Base-by-base conservation (phyloP, 2,888 invertebrate species). In the Drosophila yooni region DNA sequence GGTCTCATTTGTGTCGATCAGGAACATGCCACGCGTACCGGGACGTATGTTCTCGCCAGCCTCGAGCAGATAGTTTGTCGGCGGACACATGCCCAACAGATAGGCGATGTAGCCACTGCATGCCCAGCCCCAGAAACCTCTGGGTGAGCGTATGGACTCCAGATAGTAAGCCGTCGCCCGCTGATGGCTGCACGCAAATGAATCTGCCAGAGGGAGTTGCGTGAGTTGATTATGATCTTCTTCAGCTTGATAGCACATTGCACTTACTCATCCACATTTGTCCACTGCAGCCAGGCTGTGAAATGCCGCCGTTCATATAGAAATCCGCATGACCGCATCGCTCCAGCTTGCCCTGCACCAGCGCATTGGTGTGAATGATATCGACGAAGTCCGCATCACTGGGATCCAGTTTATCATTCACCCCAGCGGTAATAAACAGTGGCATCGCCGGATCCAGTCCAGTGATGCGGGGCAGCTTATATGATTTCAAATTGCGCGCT, bases 401-500 rank as follows among this genome's bases (percentile, higher is more conserved):
- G 2, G 94, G 91, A 88, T 96, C 96, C 59, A 96, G 88, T 83
- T 96, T 95, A 52, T 94, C 93, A 50, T 94, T 93, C 40, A 90
- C 83, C 74, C 93, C 85, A 18, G 94, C 93, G 43, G 94, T 94
- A 6, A 94, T 93, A 85, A 96, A 96, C 1, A 96, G 92, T 0
- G 96, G 96, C 92, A 96, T 94, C 0, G 96, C 96, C 0, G 96
- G 96, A 92, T 96, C 96, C n/a, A 93, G 76, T 3, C 94, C 96
- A 0, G 95, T 95, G 69, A 96, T 95, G 63, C 95, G 93, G 0
- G 94, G 93, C 15, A 96, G 68, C 75, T 93, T 93, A 83, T 94
- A 95, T 0, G 94, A 94, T 1, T 89, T 91, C 27, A 95, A 83
- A 52, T 91, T 91, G 56, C 94, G 93, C 0, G 95, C 94, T n/a